Evolutionary conservation across 1,140 invertebrate genomes (phyloP).

Genomic region (Melipona quadrifasciata): DNA sequence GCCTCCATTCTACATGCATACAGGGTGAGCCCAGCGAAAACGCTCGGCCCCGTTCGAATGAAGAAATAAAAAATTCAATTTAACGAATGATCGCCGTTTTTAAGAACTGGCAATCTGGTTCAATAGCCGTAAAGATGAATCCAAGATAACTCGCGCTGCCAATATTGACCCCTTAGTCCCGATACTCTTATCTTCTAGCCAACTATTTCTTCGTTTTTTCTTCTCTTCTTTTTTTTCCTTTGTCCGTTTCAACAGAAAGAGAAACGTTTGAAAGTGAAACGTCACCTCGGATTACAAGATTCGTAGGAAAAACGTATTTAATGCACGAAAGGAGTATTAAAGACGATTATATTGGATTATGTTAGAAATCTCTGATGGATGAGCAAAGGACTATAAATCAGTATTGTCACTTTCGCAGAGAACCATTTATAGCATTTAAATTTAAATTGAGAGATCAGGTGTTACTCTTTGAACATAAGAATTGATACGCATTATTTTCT

Average conservation of each 20-base stretch:
- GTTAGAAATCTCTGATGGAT: too few relatives aligned
- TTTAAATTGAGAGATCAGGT: too few relatives aligned
- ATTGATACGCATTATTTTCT: too few relatives aligned
- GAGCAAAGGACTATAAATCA: too few relatives aligned
- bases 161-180: neutral
- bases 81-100: constrained; percentile 32
- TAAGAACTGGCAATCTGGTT: neutral
- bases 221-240: neutral
- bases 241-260: neutral
- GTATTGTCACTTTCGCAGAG: too few relatives aligned
- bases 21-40: constrained; percentile 67
- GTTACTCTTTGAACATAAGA: too few relatives aligned
- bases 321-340: too few relatives aligned
- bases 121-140: constrained; percentile 23
- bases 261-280: neutral
- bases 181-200: neutral
- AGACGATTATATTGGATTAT: too few relatives aligned
- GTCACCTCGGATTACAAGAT: neutral
- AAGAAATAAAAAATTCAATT: constrained; percentile 48
- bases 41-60: constrained; percentile 28
- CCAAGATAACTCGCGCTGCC: neutral
- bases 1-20: constrained; percentile 69
- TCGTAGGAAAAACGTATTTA: too few relatives aligned
- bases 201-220: too few relatives aligned
- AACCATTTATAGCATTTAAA: too few relatives aligned